phyloP scores from a whole-genome alignment of 2,888 invertebrate species.

The Tetrapedia diversipes region DNA sequence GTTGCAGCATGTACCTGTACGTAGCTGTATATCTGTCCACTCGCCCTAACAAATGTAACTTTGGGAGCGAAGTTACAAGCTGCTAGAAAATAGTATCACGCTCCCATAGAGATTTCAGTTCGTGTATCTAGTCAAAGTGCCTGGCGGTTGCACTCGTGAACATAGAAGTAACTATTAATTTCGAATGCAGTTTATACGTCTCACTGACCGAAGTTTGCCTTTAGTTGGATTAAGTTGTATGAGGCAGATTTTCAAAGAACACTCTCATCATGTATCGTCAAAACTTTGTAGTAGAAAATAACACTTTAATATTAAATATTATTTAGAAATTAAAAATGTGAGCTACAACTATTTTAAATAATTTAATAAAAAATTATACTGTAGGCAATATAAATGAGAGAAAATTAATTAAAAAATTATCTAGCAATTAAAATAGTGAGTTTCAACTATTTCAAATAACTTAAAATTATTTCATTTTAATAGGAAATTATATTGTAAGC shows the following conservation, averaged over 20 bases:
- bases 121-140: conserved; percentile 49
- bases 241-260: conserved; percentile 54
- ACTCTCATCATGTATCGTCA: conserved; percentile 29
- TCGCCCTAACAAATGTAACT: conserved; percentile 36
- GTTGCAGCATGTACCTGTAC: too few relatives aligned
- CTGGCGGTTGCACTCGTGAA: conserved; percentile 50
- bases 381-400: too few relatives aligned
- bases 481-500: too few relatives aligned
- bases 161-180: conserved; percentile 65
- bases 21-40: neutral
- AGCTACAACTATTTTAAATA: too few relatives aligned
- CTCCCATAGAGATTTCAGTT: conserved; percentile 46
- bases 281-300: neutral
- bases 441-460: too few relatives aligned
- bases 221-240: conserved; percentile 52
- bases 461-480: too few relatives aligned
- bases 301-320: too few relatives aligned
- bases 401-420: too few relatives aligned
- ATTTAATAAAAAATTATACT: too few relatives aligned
- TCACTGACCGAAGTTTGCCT: conserved; percentile 54
- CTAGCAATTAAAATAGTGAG: too few relatives aligned
- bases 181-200: conserved; percentile 58
- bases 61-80: conserved; percentile 22
- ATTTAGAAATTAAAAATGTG: too few relatives aligned
- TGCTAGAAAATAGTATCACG: conserved; percentile 43